Percentiles rank a stretch among this genome's conserved stretches.
Evolutionary conservation across 2,797 vertebrate genomes (phyloP).

Genomic region (Schizothorax lantsangensis): DNA sequence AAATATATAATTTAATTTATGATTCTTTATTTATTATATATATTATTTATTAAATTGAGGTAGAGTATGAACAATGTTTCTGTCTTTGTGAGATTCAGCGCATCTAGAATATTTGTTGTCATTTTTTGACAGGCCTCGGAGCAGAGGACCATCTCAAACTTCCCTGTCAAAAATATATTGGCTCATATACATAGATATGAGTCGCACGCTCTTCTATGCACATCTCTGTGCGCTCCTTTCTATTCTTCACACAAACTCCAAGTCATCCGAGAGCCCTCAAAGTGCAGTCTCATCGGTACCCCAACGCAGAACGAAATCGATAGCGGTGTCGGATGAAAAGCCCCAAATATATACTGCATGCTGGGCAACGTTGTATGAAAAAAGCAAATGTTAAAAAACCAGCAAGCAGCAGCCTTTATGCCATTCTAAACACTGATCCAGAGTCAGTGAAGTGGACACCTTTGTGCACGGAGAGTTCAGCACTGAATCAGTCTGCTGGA

Average conservation of each 20-base stretch:
- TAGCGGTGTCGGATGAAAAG: constrained; percentile 54
- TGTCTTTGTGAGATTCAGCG: not conserved
- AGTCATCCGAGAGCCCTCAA: constrained; percentile 35
- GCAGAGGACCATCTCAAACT: not conserved
- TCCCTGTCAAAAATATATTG: constrained; percentile 12
- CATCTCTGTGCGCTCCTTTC: not conserved
- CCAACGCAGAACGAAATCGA: constrained; percentile 54
- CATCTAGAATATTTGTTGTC: not conserved
- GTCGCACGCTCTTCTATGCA: not conserved
- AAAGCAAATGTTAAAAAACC: constrained; percentile 58
- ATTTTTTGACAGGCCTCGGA: not conserved
- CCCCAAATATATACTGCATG: constrained; percentile 67
- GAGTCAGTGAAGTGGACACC: constrained; percentile 52
- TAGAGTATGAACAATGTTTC: not conserved
- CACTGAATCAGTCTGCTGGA: constrained; percentile 36
- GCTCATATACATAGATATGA: not conserved
- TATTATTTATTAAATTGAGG: not conserved
- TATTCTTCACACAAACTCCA: constrained; percentile 34
- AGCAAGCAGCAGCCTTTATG: constrained; percentile 33
- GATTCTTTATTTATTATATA: no score
- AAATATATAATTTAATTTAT: no score
- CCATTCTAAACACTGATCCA: constrained; percentile 36
- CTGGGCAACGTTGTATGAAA: constrained; percentile 66
- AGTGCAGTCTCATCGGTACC: constrained; percentile 42
- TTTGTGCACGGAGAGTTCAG: constrained; percentile 31